A percentile compares a stretch with the other conserved stretches of the same genome.
Conservation (phyloP, 2,113 vertebrate genomes). For the Vulpes lagopus region DNA sequence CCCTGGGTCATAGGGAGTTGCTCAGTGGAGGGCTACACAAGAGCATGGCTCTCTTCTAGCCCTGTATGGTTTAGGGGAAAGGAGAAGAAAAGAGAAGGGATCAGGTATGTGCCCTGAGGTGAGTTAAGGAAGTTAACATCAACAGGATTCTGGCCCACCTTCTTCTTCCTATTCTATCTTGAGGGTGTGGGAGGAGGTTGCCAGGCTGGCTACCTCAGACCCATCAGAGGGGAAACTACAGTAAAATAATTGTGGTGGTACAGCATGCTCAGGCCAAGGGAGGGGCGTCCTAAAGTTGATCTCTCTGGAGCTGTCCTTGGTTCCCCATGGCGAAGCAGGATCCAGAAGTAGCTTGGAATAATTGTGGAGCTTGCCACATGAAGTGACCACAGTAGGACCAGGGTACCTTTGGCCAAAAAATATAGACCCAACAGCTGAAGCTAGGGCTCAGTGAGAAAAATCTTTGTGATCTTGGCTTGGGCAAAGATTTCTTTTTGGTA, state of each 20-base stretch:
- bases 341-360: background rate
- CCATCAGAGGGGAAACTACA: background rate
- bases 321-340: background rate
- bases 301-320: background rate
- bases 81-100: background rate
- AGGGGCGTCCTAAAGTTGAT: background rate
- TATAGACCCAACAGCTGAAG: too few relatives aligned
- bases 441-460: background rate
- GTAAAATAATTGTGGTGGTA: accelerated
- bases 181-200: too few relatives aligned
- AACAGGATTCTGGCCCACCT: background rate
- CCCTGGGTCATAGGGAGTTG: background rate
- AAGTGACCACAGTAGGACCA: background rate
- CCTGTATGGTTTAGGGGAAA: background rate
- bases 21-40: background rate
- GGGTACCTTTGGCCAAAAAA: background rate
- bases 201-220: background rate
- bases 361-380: background rate
- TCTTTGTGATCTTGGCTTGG: background rate
- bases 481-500: background rate
- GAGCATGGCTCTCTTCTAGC: background rate
- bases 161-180: background rate
- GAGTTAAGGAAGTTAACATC: background rate
- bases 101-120: background rate
- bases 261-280: too few relatives aligned